These are phyloP conservation scores for Zelleria hepariella DNA, from an alignment of 2,888 invertebrate species.

Conservation along the genomic window DNA sequence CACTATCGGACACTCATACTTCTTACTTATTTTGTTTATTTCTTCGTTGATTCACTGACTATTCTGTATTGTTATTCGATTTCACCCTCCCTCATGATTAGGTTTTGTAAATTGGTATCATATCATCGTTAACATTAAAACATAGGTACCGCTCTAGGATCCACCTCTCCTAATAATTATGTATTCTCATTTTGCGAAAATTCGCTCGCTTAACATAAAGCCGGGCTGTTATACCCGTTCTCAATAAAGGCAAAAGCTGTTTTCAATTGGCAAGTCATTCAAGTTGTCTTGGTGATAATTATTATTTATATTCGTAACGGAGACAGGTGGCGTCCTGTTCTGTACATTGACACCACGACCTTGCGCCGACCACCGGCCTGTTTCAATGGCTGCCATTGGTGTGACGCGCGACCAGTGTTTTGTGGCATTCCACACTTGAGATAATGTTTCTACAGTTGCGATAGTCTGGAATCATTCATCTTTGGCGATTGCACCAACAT, in stretches of 20 bases:
- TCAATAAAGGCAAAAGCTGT: background rate
- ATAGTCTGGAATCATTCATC: background rate
- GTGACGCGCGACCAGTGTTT: background rate
- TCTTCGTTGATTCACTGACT: background rate
- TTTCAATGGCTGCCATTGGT: conserved; percentile 46
- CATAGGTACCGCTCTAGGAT: too few species aligned
- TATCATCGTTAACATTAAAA: background rate
- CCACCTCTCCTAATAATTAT: too few species aligned
- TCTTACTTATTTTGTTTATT: background rate
- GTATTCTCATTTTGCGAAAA: background rate
- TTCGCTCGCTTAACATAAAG: background rate
- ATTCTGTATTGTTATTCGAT: background rate
- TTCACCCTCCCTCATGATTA: background rate
- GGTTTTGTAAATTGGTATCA: background rate
- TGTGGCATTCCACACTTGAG: background rate
- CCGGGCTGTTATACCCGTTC: conserved; percentile 4
- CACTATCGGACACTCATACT: background rate
- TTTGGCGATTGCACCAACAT: background rate
- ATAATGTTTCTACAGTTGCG: background rate
- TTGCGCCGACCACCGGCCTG: conserved; percentile 37
- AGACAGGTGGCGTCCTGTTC: conserved; percentile 60
- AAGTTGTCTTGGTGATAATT: conserved; percentile 30
- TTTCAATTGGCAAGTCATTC: background rate
- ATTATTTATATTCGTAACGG: conserved; percentile 34
- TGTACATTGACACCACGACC: conserved; percentile 62